Evolutionary conservation across 2,113 vertebrate species (phyloP).

Genomic region (Ptyas mucosa): DNA sequence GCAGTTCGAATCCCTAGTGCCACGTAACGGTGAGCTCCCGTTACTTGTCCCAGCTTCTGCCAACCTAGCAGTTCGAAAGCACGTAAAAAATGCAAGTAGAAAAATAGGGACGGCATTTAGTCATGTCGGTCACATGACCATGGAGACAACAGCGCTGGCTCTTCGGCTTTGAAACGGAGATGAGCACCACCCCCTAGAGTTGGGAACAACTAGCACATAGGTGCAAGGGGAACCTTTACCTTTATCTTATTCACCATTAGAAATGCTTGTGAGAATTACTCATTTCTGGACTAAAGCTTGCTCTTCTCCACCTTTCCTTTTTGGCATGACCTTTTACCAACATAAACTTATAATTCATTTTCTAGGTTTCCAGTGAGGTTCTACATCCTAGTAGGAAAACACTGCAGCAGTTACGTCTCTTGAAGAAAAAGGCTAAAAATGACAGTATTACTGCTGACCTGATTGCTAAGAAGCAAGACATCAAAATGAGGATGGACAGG

Average conservation of each 20-base stretch:
- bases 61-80: too few relatives aligned
- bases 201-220: too few relatives aligned
- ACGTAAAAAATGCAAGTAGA: too few relatives aligned
- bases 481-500: slow-evolving; percentile 56
- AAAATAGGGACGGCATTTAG: too few relatives aligned
- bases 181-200: too few relatives aligned
- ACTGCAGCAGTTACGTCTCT: slow-evolving; percentile 66
- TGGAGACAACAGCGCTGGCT: too few relatives aligned
- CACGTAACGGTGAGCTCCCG: too few relatives aligned
- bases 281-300: background rate
- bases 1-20: too few relatives aligned
- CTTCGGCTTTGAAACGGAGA: too few relatives aligned
- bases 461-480: slow-evolving; percentile 65
- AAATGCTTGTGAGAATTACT: background rate
- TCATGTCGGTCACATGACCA: too few relatives aligned
- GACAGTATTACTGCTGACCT: slow-evolving; percentile 63
- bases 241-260: background rate
- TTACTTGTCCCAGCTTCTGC: too few relatives aligned
- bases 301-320: background rate
- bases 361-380: slow-evolving; percentile 56
- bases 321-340: background rate
- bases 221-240: too few relatives aligned
- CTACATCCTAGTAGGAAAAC: slow-evolving; percentile 65
- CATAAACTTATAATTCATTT: slow-evolving; percentile 5
- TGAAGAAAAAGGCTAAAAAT: slow-evolving; percentile 71